Conservation (phyloP, 2,888 invertebrate genomes). For the Eupithecia exiguata region DNA sequence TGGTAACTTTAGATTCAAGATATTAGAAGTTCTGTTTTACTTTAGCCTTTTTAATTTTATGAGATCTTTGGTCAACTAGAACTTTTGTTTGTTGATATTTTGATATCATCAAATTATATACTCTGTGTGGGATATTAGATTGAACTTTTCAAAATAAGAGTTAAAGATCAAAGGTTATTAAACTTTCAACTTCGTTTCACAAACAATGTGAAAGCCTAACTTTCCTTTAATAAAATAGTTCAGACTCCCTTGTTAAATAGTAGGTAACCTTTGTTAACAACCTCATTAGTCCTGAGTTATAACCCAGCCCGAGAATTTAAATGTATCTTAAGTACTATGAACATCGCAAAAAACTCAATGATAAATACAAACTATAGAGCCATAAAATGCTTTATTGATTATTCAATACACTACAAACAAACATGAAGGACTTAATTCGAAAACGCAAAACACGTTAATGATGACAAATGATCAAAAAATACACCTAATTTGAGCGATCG, state of each 20-base stretch:
- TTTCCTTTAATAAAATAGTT: conserved; percentile 36
- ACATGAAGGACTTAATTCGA: conserved; percentile 53
- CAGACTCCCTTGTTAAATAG: conserved; percentile 37
- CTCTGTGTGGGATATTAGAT: not conserved
- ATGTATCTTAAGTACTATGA: conserved; percentile 32
- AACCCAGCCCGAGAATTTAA: conserved; percentile 54
- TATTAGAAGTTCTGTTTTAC: conserved; percentile 16
- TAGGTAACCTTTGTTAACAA: conserved; percentile 56
- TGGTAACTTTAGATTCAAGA: conserved; percentile 30
- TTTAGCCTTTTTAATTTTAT: not conserved
- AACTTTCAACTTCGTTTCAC: conserved; percentile 2
- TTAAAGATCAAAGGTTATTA: not conserved
- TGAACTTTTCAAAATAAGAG: not conserved
- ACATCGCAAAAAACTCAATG: conserved; percentile 43
- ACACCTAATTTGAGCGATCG: conserved; percentile 67
- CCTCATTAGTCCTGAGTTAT: conserved; percentile 53
- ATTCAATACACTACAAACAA: conserved; percentile 52
- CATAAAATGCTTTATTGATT: conserved; percentile 40
- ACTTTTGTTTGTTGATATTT: not conserved
- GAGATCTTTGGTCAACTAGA: not conserved
- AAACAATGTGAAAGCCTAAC: conserved; percentile 15
- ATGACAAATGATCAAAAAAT: conserved; percentile 76
- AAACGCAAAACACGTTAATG: conserved; percentile 57
- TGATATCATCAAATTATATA: not conserved
- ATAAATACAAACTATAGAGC: conserved; percentile 47